phyloP scores from a whole-genome alignment of 2,888 invertebrate genomes.

The Harmothoe impar region DNA sequence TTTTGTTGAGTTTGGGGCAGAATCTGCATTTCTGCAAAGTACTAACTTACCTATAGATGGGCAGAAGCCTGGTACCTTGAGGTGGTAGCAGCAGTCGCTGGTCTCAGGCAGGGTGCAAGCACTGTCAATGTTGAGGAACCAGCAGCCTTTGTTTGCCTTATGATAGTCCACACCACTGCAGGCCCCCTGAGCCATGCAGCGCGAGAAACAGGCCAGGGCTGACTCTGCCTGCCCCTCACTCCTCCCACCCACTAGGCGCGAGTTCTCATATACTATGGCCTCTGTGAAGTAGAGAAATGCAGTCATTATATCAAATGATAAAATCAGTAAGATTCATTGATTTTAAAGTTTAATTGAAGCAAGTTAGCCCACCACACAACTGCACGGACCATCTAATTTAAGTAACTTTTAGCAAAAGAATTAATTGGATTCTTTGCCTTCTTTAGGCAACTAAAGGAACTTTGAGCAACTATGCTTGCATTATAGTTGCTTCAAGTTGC shows the following conservation, averaged over 20 bases:
- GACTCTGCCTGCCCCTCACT: not conserved
- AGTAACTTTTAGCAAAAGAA: too few relatives aligned
- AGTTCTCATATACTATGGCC: not conserved
- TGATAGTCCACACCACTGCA: not conserved
- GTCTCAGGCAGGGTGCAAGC: not conserved
- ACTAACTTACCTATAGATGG: not conserved
- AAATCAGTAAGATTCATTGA: too few relatives aligned
- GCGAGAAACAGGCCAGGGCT: not conserved
- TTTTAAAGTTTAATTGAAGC: too few relatives aligned
- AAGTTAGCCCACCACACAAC: too few relatives aligned
- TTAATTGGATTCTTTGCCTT: too few relatives aligned
- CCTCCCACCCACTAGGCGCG: not conserved
- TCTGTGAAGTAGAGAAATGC: too few relatives aligned
- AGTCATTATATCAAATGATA: too few relatives aligned
- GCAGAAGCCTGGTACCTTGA: not conserved
- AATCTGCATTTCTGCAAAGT: not conserved
- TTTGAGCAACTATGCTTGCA: too few relatives aligned
- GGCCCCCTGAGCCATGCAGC: not conserved
- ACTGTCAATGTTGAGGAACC: not conserved
- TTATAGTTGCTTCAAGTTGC: too few relatives aligned
- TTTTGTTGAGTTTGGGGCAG: too few relatives aligned
- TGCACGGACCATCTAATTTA: too few relatives aligned
- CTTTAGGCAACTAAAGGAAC: too few relatives aligned
- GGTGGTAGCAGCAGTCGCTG: not conserved
- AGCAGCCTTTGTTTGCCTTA: not conserved